Conservation (phyloP, 2,797 vertebrate genomes). For the Coranthus polyacanthus region DNA sequence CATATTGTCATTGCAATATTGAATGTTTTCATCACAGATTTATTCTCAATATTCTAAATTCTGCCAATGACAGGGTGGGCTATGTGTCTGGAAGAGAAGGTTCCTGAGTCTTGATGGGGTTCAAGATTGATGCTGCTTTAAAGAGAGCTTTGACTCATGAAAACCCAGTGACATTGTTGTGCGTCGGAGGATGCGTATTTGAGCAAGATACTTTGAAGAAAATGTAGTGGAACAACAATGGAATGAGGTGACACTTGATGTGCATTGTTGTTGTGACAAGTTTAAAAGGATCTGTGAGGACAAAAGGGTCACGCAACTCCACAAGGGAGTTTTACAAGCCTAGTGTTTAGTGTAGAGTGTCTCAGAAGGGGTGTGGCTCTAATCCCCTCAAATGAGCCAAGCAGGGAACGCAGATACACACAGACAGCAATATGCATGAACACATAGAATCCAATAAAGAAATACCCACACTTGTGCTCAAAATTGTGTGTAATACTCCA, state of each 20-base stretch:
- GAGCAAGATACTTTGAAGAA: conserved; percentile 60
- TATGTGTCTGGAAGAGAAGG: conserved; percentile 15
- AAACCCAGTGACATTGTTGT: conserved; percentile 42
- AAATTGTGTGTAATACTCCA: conserved; percentile 30
- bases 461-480: conserved; percentile 26
- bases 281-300: conserved; percentile 33
- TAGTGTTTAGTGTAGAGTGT: conserved; percentile 32
- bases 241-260: conserved; percentile 34
- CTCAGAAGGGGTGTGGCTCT: conserved; percentile 40
- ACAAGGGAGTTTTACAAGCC: conserved; percentile 30
- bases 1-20: no score
- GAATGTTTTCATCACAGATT: no score
- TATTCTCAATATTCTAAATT: no score
- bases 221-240: conserved; percentile 51
- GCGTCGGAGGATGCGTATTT: conserved; percentile 26
- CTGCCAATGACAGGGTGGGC: conserved; percentile 5
- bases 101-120: conserved; percentile 22
- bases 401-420: conserved; percentile 40
- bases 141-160: conserved; percentile 42
- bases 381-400: conserved; percentile 39
- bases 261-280: conserved; percentile 49
- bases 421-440: conserved; percentile 19
- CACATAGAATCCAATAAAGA: conserved; percentile 17
- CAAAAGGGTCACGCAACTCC: conserved; percentile 45
- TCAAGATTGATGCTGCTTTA: conserved; percentile 27